Evolutionary conservation across 1,140 invertebrate species (phyloP).

Genomic region (Belonocnema kinseyi): DNA sequence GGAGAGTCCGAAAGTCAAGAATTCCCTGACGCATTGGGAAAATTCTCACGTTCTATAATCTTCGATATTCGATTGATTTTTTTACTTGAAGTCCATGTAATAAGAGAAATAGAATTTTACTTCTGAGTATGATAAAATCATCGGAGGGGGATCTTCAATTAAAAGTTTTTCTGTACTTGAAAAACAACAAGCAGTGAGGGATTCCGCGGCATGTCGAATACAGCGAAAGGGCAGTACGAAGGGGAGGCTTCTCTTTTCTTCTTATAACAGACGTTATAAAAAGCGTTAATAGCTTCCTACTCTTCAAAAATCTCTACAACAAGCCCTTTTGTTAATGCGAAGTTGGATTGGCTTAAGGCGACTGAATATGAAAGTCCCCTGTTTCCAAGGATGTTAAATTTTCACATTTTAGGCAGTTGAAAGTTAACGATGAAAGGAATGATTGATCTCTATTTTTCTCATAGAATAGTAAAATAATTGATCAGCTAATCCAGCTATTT

Average conservation of each 20-base stretch:
- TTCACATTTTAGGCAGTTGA: background rate
- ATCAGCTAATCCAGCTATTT: too few relatives aligned
- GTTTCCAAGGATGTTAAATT: background rate
- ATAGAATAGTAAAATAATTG: too few relatives aligned
- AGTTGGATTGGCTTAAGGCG: background rate
- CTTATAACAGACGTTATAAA: constrained; percentile 37
- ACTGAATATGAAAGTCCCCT: background rate
- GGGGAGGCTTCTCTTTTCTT: constrained; percentile 41
- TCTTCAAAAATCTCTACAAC: background rate
- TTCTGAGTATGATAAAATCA: constrained; percentile 45
- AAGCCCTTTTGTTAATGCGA: constrained; percentile 10
- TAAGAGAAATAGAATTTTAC: constrained; percentile 64
- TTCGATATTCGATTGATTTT: constrained; percentile 72
- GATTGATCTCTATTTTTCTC: too few relatives aligned
- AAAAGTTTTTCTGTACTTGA: constrained; percentile 66
- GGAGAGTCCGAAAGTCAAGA: constrained; percentile 59
- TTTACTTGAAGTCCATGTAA: constrained; percentile 67
- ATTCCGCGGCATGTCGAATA: constrained; percentile 52
- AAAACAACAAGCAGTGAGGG: constrained; percentile 59
- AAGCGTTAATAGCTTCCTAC: constrained; percentile 24
- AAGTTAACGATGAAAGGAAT: background rate
- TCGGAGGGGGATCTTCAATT: constrained; percentile 63
- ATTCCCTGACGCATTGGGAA: constrained; percentile 60
- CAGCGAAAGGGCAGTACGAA: constrained; percentile 47
- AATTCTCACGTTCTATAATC: constrained; percentile 68